Conservation (phyloP, 1,140 invertebrate genomes). For the Ceratina japonica region DNA sequence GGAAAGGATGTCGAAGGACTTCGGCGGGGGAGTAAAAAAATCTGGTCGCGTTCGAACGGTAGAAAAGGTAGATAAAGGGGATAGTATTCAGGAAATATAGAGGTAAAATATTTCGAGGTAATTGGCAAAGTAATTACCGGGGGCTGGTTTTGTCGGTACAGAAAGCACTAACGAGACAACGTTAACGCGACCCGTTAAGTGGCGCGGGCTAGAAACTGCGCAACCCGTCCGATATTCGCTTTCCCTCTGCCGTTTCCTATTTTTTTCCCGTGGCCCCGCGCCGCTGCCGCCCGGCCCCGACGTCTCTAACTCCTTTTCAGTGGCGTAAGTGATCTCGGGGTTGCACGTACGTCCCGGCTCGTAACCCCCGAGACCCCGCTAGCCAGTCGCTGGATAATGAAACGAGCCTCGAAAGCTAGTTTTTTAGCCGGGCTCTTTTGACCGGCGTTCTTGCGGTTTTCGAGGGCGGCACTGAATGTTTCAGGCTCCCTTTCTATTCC, state of each 20-base stretch:
- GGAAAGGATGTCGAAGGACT: no score
- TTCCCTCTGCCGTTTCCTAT: neutral
- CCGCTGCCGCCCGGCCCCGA: neutral
- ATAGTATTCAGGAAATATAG: constrained; percentile 27
- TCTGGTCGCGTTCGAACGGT: neutral
- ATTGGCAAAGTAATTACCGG: constrained; percentile 37
- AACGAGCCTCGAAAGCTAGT: neutral
- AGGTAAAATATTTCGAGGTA: constrained; percentile 36
- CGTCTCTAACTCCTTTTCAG: neutral
- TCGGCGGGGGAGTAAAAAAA: no score
- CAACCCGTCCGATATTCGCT: neutral
- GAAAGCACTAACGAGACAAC: constrained; percentile 35
- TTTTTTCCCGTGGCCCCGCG: neutral
- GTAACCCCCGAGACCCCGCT: neutral
- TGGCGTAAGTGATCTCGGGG: neutral
- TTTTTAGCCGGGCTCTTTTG: neutral
- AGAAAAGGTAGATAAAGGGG: neutral
- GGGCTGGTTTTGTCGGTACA: constrained; percentile 4
- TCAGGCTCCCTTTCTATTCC: no score
- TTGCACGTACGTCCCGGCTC: neutral
- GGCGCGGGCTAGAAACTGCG: neutral
- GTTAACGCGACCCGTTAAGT: constrained; percentile 23
- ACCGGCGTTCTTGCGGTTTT: neutral
- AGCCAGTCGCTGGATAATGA: neutral
- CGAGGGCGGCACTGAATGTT: neutral